phyloP scores from a whole-genome alignment of 2,797 vertebrate genomes.

The Rallus crepitans region DNA sequence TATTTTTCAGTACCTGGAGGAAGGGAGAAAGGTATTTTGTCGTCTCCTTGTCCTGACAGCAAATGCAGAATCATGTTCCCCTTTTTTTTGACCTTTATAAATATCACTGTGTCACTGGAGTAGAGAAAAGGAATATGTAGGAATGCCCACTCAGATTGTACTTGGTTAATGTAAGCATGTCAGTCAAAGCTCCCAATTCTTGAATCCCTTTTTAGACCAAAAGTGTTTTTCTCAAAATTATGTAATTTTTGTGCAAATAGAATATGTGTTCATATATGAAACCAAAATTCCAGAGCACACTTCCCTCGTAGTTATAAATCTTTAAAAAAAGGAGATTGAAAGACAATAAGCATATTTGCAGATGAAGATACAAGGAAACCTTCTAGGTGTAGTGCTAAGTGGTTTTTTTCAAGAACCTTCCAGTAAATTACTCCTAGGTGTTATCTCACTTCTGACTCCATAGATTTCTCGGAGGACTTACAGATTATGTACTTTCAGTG shows the following conservation, averaged over 20 bases:
- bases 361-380: neutral
- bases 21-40: neutral
- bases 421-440: neutral
- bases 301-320: neutral
- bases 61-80: neutral
- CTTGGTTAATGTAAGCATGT: neutral
- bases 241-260: neutral
- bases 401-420: neutral
- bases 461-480: neutral
- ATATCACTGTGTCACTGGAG: constrained; percentile 1
- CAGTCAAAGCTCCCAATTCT: neutral
- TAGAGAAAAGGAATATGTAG: neutral
- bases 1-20: neutral
- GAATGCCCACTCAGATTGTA: neutral
- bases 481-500: neutral
- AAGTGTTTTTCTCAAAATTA: neutral
- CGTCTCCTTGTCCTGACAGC: neutral
- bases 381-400: neutral
- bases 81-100: constrained; percentile 15
- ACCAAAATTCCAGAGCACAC: neutral
- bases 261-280: neutral
- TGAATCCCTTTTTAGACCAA: neutral
- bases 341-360: neutral
- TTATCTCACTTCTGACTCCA: neutral
- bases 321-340: neutral